Percentiles rank a stretch among this genome's conserved stretches.
Evolutionary conservation across 2,888 invertebrate species (phyloP).

Genomic region (Salticus scenicus): DNA sequence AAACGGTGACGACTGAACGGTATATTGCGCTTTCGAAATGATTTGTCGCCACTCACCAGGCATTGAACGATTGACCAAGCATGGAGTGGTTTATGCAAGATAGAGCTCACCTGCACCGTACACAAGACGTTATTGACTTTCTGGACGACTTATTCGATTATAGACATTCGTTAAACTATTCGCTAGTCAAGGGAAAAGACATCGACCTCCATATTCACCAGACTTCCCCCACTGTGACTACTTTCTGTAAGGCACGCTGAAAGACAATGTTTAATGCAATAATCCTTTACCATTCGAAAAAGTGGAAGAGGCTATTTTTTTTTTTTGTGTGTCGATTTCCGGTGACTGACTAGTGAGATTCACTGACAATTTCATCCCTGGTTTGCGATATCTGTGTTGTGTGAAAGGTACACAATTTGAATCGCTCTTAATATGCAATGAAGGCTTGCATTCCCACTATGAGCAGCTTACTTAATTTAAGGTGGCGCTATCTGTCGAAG

Average conservation of each 20-base stretch:
- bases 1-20: no score
- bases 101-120: background rate
- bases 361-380: slow-evolving; percentile 19
- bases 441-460: background rate
- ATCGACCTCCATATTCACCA: background rate
- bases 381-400: slow-evolving; percentile 1
- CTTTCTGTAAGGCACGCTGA: slow-evolving; percentile 18
- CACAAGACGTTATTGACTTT: background rate
- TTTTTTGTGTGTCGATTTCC: background rate
- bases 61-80: no score
- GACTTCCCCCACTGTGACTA: slow-evolving; percentile 15
- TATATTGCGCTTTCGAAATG: no score
- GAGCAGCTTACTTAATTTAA: background rate
- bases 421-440: background rate
- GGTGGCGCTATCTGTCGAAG: background rate
- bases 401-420: background rate
- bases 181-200: background rate
- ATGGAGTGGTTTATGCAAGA: no score
- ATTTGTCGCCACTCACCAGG: no score
- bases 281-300: background rate
- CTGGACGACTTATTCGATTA: background rate
- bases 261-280: background rate
- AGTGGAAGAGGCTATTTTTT: background rate
- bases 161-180: background rate
- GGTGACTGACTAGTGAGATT: background rate